Evolutionary conservation across 2,888 invertebrate species (phyloP).

Genomic region (Sinhomidia bicolor): DNA sequence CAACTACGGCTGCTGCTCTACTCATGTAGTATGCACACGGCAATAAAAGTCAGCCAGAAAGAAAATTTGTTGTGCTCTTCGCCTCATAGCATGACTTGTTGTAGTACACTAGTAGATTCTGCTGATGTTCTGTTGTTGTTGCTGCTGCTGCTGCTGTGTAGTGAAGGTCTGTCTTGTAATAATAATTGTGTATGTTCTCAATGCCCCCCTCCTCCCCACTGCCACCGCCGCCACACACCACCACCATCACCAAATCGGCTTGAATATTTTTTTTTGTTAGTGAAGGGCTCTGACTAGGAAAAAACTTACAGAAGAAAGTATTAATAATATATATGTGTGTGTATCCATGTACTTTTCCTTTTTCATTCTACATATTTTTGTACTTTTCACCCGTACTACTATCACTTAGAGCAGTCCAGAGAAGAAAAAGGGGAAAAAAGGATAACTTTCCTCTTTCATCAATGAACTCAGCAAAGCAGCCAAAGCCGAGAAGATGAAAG

Average conservation of each 20-base stretch:
- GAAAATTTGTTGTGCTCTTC: neutral
- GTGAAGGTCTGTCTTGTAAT: neutral
- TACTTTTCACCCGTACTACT: too few relatives aligned
- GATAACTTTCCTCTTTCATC: conserved; percentile 40
- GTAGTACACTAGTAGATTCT: neutral
- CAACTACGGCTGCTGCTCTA: too few relatives aligned
- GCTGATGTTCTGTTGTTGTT: neutral
- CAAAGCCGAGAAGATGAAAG: neutral
- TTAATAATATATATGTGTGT: too few relatives aligned
- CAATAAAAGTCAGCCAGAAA: conserved; percentile 20
- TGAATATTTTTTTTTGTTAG: too few relatives aligned
- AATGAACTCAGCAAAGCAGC: neutral
- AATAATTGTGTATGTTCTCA: neutral
- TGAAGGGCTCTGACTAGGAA: too few relatives aligned
- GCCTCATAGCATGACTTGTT: neutral
- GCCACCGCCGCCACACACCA: too few relatives aligned
- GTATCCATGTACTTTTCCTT: too few relatives aligned
- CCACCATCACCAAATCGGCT: too few relatives aligned
- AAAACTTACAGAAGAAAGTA: too few relatives aligned
- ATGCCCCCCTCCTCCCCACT: too few relatives aligned
- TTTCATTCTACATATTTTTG: too few relatives aligned
- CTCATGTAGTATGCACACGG: neutral
- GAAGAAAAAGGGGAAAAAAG: too few relatives aligned
- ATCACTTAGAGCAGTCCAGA: neutral
- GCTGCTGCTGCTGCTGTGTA: neutral